Evolutionary conservation across 2,113 vertebrate genomes (phyloP).

Genomic region (Chauna torquata): DNA sequence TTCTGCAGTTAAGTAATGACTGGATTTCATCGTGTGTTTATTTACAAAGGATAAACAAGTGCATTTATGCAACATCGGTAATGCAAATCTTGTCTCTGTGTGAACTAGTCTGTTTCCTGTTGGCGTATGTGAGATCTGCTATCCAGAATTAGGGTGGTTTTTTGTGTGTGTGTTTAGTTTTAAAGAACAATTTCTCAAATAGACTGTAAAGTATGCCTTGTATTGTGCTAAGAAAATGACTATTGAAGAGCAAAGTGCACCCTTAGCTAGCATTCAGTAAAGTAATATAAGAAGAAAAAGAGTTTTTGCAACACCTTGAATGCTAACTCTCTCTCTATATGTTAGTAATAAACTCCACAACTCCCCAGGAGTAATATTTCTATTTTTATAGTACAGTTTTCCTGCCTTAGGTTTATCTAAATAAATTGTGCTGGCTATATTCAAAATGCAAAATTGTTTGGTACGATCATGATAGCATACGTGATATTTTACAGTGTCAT

Average conservation of each 20-base stretch:
- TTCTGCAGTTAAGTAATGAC: neutral
- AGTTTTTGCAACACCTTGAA: neutral
- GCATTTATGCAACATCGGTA: neutral
- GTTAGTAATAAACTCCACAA: neutral
- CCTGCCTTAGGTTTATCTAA: neutral
- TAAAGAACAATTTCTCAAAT: neutral
- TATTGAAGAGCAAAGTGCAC: neutral
- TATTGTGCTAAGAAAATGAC: neutral
- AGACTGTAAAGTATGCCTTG: neutral
- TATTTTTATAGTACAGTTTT: conserved; percentile 3
- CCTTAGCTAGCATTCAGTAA: neutral
- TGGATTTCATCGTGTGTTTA: conserved; percentile 1
- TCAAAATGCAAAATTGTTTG: neutral
- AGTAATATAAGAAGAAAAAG: neutral
- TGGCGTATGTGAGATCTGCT: neutral
- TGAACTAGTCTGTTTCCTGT: neutral
- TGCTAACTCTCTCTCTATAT: neutral
- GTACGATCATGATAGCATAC: neutral
- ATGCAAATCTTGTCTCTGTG: neutral
- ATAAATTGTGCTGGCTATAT: neutral
- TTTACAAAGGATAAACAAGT: neutral
- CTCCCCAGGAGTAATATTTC: neutral
- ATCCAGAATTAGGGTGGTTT: neutral
- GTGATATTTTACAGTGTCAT: neutral
- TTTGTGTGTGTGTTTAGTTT: neutral